Conservation (phyloP, 2,888 invertebrate species). For the Campoplex capitator region DNA sequence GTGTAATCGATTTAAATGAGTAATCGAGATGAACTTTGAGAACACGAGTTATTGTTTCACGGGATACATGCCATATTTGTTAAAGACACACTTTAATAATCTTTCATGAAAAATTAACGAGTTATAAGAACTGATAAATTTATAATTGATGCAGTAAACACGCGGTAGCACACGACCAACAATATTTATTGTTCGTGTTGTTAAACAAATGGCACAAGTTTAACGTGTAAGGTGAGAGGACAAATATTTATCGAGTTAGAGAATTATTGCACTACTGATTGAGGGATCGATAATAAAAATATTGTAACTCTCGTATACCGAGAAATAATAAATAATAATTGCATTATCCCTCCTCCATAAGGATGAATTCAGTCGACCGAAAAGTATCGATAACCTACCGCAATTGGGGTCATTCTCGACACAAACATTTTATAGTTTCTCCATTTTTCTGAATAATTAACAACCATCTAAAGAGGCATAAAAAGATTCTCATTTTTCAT, state of each 20-base stretch:
- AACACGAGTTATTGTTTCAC: not conserved
- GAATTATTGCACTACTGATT: conserved; percentile 29
- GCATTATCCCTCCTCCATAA: conserved; percentile 6
- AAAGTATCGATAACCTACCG: conserved; percentile 19
- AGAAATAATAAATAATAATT: conserved; percentile 53
- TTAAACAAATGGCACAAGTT: conserved; percentile 14
- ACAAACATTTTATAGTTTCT: conserved; percentile 1
- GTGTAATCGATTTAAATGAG: conserved; percentile 14
- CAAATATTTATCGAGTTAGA: conserved; percentile 40
- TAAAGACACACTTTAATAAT: conserved; percentile 3
- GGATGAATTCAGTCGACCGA: conserved; percentile 36
- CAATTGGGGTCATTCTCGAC: conserved; percentile 23
- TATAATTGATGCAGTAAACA: conserved; percentile 39
- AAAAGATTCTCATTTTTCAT: not conserved
- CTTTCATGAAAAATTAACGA: conserved; percentile 43
- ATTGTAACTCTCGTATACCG: conserved; percentile 11
- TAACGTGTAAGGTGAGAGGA: conserved; percentile 40
- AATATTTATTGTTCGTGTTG: conserved; percentile 44
- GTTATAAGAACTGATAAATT: conserved; percentile 46
- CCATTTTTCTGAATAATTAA: not conserved
- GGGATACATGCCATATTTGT: conserved; percentile 8
- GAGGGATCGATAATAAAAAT: conserved; percentile 36
- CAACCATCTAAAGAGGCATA: not conserved
- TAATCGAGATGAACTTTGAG: not conserved
- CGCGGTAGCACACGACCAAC: conserved; percentile 30